A percentile compares a stretch with the other conserved stretches of the same genome.
Conservation (phyloP, 2,113 vertebrate species). For the Barbus barbus region DNA sequence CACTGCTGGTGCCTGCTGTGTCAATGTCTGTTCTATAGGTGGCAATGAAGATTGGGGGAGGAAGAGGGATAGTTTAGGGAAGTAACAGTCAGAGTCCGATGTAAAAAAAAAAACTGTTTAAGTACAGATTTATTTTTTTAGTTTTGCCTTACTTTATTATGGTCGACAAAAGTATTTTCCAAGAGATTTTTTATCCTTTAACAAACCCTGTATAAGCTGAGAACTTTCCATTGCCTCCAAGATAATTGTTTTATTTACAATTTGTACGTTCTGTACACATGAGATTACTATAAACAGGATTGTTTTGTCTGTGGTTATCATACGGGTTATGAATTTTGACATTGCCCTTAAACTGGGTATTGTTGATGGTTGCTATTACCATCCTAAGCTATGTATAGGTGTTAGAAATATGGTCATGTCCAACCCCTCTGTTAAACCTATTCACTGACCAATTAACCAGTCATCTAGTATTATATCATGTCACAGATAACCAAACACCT, state of each 20-base stretch:
- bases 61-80: not conserved
- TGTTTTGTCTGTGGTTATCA: not conserved
- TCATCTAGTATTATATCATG: not conserved
- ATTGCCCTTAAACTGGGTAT: not conserved
- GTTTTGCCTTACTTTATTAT: too few relatives aligned
- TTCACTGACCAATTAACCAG: not conserved
- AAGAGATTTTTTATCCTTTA: not conserved
- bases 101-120: not conserved
- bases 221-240: not conserved
- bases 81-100: not conserved
- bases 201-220: not conserved
- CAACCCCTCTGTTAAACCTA: not conserved
- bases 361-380: not conserved
- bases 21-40: conserved; percentile 72
- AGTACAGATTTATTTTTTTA: too few relatives aligned
- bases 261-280: not conserved
- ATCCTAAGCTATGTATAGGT: not conserved
- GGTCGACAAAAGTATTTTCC: too few relatives aligned
- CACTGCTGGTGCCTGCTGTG: conserved; percentile 60
- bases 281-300: conserved; percentile 9
- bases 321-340: conserved; percentile 2
- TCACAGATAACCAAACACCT: conserved; percentile 9
- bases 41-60: conserved; percentile 69
- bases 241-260: not conserved
- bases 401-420: not conserved